Evolutionary conservation across 2,113 vertebrate genomes (phyloP).

Genomic region (Xerus inauris): DNA sequence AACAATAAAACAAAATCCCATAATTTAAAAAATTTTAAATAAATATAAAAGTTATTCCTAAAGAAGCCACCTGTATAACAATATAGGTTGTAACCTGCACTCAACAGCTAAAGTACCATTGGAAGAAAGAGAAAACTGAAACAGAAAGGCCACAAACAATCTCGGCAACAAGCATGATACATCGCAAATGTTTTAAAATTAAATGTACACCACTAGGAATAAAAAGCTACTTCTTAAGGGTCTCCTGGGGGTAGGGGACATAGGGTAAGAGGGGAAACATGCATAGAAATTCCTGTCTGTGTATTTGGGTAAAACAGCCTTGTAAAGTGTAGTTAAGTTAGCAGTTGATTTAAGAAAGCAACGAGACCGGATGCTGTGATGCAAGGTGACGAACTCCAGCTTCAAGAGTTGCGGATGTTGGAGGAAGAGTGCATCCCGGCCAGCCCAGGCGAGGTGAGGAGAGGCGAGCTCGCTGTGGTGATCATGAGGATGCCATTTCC

Average conservation of each 20-base stretch:
- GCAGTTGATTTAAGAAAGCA: slow-evolving; percentile 80
- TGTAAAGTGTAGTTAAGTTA: slow-evolving; percentile 82
- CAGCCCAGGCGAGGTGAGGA: slow-evolving; percentile 75
- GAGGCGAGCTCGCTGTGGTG: slow-evolving; percentile 82
- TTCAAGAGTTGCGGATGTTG: slow-evolving; percentile 77
- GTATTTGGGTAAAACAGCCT: slow-evolving; percentile 79
- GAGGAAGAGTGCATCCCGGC: slow-evolving; percentile 78
- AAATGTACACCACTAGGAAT: slow-evolving; percentile 83
- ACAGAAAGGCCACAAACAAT: slow-evolving; percentile 84
- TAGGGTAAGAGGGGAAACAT: slow-evolving; percentile 76
- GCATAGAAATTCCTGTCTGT: slow-evolving; percentile 86
- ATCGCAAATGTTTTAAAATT: slow-evolving; percentile 82
- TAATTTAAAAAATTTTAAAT: slow-evolving; percentile 93
- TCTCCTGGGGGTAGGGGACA: slow-evolving; percentile 45
- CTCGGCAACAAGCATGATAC: slow-evolving; percentile 85
- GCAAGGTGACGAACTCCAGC: slow-evolving; percentile 77
- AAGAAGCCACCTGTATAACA: slow-evolving; percentile 89
- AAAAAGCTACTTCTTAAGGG: slow-evolving; percentile 69
- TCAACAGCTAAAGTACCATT: slow-evolving; percentile 88
- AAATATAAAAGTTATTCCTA: slow-evolving; percentile 92
- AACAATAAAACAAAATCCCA: slow-evolving; percentile 81
- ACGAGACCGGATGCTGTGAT: slow-evolving; percentile 70
- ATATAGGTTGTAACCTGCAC: slow-evolving; percentile 87
- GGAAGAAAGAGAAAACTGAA: slow-evolving; percentile 73
- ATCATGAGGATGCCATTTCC: slow-evolving; percentile 83